These are phyloP conservation scores for Brachypodius melanocephalos DNA, from an alignment of 2,113 vertebrate genomes.

Conservation along the genomic window DNA sequence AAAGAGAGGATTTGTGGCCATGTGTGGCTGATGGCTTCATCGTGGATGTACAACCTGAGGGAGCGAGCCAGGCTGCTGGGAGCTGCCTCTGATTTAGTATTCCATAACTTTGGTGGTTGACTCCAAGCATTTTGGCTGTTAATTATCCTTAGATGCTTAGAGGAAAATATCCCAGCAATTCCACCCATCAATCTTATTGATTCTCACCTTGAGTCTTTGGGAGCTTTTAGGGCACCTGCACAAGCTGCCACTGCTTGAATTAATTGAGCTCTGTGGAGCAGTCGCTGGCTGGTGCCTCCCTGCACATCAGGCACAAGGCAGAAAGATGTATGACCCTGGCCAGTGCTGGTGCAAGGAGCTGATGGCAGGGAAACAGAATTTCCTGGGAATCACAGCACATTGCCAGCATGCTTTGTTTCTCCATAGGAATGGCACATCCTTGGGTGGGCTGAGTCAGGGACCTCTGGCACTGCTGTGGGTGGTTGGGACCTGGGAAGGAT, in stretches of 20 bases:
- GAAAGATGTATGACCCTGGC: not conserved
- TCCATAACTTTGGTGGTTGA: conserved; percentile 27
- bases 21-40: not conserved
- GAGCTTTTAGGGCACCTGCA: conserved; percentile 22
- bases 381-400: not conserved
- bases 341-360: not conserved
- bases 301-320: not conserved
- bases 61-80: not conserved
- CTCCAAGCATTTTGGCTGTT: conserved; percentile 26
- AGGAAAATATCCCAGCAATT: conserved; percentile 23
- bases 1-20: not conserved
- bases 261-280: not conserved
- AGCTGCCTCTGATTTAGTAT: conserved; percentile 42
- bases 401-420: not conserved
- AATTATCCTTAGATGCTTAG: conserved; percentile 37
- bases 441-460: not conserved
- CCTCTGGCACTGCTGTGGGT: not conserved
- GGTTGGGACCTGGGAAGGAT: not conserved
- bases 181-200: conserved; percentile 24
- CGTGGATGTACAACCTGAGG: not conserved
- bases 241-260: not conserved
- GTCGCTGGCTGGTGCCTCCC: not conserved
- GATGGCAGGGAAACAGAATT: not conserved
- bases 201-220: conserved; percentile 26
- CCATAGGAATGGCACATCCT: not conserved